Percentiles rank a stretch among this genome's conserved stretches.
Conservation (phyloP, 2,888 invertebrate species). For the Gasteruption jaculator region DNA sequence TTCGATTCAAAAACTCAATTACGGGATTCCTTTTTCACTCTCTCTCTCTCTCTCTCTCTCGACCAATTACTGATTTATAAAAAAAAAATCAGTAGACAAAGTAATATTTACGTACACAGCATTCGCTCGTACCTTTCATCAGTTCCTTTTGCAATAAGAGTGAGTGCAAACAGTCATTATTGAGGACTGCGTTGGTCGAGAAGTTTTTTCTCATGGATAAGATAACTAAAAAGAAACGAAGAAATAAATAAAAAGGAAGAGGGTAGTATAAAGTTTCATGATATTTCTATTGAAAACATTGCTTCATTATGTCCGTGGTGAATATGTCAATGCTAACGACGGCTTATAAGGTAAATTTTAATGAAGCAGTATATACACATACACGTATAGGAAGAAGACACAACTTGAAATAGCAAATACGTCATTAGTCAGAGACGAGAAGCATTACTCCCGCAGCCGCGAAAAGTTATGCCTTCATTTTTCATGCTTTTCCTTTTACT, state of each 20-base stretch:
- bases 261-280: conserved; percentile 19
- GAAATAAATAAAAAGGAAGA: not conserved
- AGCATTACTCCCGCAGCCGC: conserved; percentile 11
- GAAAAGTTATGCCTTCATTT: too few species aligned
- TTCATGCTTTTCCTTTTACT: conserved; percentile 40
- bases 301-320: conserved; percentile 44
- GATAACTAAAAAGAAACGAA: not conserved
- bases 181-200: conserved; percentile 22
- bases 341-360: conserved; percentile 48
- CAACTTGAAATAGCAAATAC: conserved; percentile 43
- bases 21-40: too few species aligned
- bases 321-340: conserved; percentile 42
- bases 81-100: too few species aligned
- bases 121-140: too few species aligned
- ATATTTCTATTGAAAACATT: conserved; percentile 40
- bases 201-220: conserved; percentile 4
- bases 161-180: conserved; percentile 32
- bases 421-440: conserved; percentile 43
- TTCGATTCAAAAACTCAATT: too few species aligned
- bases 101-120: too few species aligned
- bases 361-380: conserved; percentile 41
- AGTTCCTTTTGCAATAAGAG: too few species aligned
- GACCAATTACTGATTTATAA: too few species aligned
- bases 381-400: conserved; percentile 17
- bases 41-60: too few species aligned